Base-by-base conservation (phyloP, 2,888 invertebrate species). In the Automeris io region DNA sequence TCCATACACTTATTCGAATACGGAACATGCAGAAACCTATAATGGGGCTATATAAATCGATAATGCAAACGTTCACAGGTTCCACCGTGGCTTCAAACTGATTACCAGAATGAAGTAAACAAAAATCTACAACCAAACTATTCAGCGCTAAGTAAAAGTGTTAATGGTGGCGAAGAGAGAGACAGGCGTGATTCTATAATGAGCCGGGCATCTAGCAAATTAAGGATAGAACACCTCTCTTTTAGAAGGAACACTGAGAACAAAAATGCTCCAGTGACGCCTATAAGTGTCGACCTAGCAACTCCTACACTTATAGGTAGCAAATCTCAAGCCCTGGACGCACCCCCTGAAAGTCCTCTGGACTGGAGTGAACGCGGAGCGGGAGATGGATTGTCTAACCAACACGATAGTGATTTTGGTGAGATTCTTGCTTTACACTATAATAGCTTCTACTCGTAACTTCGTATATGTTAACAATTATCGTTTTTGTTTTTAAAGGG, bases 351-450 rank as follows among this genome's bases (percentile, higher is more conserved):
- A 41, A 74, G 75, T 39, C 88, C 87, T 1, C 78, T 91, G 18
- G 91, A 92, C 49, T 93, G 93, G 92, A 88, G 89, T 35, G 92
- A 93, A 60, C 83, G 94, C 13, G 93, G 93, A 2, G 91, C 92
- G 3, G 94, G 91, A 0, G 96, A 96, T 68, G 96, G 95, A 1
- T 92, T 94, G 47, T 95, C 95, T 9, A 93, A 93, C 71, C 95
- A 94, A 65, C 95, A 93, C 21, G 95, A 95, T 70, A 94, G 94
- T 42, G 95, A 95, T 70, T 94, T 94, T 67, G 93, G 93, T 90
- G 63, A 9, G 11, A 18, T 3, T 24, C 6, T 19, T 19, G 19
- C 7, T 22, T 22, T 8, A 22, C 5, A 6, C 5, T 6, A 22
- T 6, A 8, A 5, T 22, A 22, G 22, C 7, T 22, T 5, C 22